Base-by-base conservation (phyloP, 1,140 invertebrate species). In the Drosophila asahinai region DNA sequence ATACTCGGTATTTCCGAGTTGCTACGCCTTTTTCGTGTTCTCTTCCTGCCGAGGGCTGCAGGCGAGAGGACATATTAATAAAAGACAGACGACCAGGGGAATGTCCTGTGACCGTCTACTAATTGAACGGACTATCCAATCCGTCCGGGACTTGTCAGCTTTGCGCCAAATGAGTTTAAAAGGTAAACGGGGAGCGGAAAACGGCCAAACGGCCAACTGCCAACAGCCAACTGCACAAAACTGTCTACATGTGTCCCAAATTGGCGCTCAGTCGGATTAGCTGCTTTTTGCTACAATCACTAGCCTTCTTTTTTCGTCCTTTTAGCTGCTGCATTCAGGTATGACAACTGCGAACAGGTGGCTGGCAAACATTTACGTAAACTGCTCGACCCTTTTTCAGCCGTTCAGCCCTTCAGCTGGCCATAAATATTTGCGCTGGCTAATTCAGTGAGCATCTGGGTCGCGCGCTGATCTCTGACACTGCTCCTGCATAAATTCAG, bases 271-370 rank as follows among this genome's bases (percentile, higher is more conserved):
- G 75, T 73, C 63, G 80, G 80, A 83, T 82, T 82, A 82, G 80
- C 75, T 74, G 63, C 76, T 83, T 77, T 79, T 72, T 73, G 77
- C 60, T 68, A 73, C 58, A 72, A 61, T 77, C 57, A 57, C 54
- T 25, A 51, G 61, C 70, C 42, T 15, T n/a, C 55, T 64, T 77
- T 59, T 74, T 75, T 52, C 49, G 49, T 55, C 59, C 43, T 38
- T 45, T 64, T 67, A 57, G 36, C 19, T 17, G 33, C 67, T 71
- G 67, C 63, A 71, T n/a, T 71, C 40, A 51, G 36, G 64, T 57
- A 77, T 75, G 77, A 77, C 74, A 82, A 83, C 80, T 83, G 80
- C 63, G 70, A 82, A 82, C 80, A 82, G 80, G 80, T 82, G 80
- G 80, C 76, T 82, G 63, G 55, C 63, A 68, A 83, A 83, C 81